These are phyloP conservation scores for Melanchra persicariae DNA, from an alignment of 2,888 invertebrate genomes.

Conservation along the genomic window DNA sequence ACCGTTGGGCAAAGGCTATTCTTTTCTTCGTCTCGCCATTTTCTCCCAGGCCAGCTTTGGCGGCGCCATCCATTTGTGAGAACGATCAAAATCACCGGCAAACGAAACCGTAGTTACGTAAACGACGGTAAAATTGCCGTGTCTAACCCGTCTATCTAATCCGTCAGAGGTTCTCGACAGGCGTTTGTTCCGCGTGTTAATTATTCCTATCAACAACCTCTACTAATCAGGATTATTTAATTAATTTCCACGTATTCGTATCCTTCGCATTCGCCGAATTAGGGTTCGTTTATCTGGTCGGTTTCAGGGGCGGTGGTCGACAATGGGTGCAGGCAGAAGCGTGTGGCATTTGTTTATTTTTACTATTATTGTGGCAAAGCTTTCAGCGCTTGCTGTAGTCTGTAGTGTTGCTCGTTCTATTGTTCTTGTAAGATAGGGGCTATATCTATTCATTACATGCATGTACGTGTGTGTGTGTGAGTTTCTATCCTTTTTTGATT, in stretches of 20 bases:
- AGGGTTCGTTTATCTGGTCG: conserved; percentile 42
- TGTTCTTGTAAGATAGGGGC: conserved; percentile 52
- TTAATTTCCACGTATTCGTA: conserved; percentile 44
- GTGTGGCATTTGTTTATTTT: conserved; percentile 67
- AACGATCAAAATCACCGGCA: conserved; percentile 16
- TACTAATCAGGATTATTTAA: conserved; percentile 47
- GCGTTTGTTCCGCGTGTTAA: conserved; percentile 43
- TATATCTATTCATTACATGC: conserved; percentile 25
- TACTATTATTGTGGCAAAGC: conserved; percentile 64
- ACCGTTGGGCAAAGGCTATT: neutral
- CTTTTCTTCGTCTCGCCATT: neutral
- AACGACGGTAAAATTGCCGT: conserved; percentile 1
- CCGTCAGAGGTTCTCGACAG: conserved; percentile 1
- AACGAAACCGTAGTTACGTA: conserved; percentile 15
- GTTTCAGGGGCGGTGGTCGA: conserved; percentile 36
- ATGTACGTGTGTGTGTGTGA: neutral
- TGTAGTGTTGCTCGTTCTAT: conserved; percentile 31
- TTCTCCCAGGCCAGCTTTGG: neutral
- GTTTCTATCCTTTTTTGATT: conserved; percentile 27
- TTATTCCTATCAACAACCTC: conserved; percentile 50
- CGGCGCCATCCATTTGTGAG: neutral
- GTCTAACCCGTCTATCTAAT: conserved; percentile 40
- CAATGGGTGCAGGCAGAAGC: conserved; percentile 42
- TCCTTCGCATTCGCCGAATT: conserved; percentile 21
- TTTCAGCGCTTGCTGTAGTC: conserved; percentile 39